phyloP scores from a whole-genome alignment of 2,888 invertebrate genomes.

The Dicyrtoma fusca region DNA sequence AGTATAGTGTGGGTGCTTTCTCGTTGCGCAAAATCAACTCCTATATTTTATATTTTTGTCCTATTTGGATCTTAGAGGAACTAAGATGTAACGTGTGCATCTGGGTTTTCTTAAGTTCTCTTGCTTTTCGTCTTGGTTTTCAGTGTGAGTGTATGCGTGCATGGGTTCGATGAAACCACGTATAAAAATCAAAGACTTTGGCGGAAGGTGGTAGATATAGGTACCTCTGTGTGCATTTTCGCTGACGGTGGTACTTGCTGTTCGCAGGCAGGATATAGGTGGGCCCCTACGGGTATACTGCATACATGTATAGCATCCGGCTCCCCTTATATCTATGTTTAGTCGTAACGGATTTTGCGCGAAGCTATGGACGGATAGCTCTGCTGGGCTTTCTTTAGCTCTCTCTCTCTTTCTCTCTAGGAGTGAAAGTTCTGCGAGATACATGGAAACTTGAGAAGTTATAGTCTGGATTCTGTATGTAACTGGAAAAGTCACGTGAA shows the following conservation, averaged over 20 bases:
- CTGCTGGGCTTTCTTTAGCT: slow-evolving; percentile 8
- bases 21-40: slow-evolving; percentile 39
- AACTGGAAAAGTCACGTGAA: slow-evolving; percentile 14
- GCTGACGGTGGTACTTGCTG: not conserved
- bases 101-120: not conserved
- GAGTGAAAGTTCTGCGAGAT: too few species aligned
- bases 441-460: too few species aligned
- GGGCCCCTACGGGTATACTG: too few species aligned
- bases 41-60: slow-evolving; percentile 24
- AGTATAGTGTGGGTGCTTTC: slow-evolving; percentile 4
- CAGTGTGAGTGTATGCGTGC: not conserved
- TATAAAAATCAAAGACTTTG: not conserved
- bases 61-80: slow-evolving; percentile 9
- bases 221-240: not conserved
- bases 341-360: slow-evolving; percentile 53
- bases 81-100: slow-evolving; percentile 3
- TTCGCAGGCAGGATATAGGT: too few species aligned
- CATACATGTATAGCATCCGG: too few species aligned
- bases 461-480: too few species aligned
- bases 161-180: not conserved
- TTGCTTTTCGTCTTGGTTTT: not conserved
- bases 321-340: not conserved
- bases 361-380: slow-evolving; percentile 37
- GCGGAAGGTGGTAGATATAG: slow-evolving; percentile 1
- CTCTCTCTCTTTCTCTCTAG: not conserved